These are phyloP conservation scores for Hypsopygia costalis DNA, from an alignment of 2,888 invertebrate species.

Conservation along the genomic window DNA sequence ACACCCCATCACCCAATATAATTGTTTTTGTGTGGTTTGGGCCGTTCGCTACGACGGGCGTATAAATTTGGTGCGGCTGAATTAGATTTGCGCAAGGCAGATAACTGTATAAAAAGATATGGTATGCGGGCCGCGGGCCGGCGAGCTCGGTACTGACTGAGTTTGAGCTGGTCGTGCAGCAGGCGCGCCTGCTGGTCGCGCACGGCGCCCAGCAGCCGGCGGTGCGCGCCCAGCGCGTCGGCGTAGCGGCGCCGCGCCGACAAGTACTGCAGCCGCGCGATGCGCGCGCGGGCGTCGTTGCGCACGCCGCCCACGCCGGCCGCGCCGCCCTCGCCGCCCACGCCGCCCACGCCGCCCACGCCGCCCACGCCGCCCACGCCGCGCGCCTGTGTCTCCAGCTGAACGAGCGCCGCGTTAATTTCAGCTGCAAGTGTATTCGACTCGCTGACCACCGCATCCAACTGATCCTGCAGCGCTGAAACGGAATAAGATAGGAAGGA, in stretches of 20 bases:
- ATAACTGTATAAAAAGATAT: too few species aligned
- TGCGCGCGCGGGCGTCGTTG: conserved; percentile 66
- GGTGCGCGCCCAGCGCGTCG: conserved; percentile 74
- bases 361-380: conserved; percentile 50
- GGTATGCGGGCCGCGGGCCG: too few species aligned
- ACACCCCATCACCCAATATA: too few species aligned
- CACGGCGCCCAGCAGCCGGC: conserved; percentile 71
- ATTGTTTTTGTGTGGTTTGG: too few species aligned
- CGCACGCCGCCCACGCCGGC: conserved; percentile 52
- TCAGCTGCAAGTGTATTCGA: conserved; percentile 74
- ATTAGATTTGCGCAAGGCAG: too few species aligned
- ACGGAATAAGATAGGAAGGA: not conserved
- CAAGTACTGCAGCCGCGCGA: conserved; percentile 71
- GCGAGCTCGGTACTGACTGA: conserved; percentile 55
- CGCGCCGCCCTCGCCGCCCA: conserved; percentile 34
- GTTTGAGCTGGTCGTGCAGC: conserved; percentile 77
- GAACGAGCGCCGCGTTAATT: conserved; percentile 77
- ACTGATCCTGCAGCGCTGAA: conserved; percentile 81
- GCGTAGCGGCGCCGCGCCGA: conserved; percentile 67
- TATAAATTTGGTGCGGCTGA: too few species aligned
- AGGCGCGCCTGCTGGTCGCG: conserved; percentile 73
- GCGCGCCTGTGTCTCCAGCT: conserved; percentile 50
- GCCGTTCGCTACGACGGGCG: too few species aligned
- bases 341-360: conserved; percentile 43
- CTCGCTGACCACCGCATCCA: conserved; percentile 78